Evolutionary conservation across 2,113 vertebrate genomes (phyloP), one percentile per base, ranked within the genome.

Genomic region (Amblyopsis rosae): DNA sequence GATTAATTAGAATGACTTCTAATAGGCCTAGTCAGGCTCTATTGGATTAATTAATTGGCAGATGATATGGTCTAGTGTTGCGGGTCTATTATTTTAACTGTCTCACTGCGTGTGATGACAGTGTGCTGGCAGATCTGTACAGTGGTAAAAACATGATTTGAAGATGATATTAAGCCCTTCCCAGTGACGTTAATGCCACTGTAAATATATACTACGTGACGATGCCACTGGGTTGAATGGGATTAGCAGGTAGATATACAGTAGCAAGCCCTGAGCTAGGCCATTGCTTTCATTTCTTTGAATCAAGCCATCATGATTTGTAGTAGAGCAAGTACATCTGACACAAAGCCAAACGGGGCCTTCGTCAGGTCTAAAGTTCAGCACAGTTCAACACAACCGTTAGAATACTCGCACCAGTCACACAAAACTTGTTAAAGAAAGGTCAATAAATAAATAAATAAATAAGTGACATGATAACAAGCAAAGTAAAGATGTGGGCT

Each of bases 1-100:
- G 82, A 90, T 82, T 80, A 81, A 89, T 86, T 76, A 78, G 71
- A 84, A 80, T 69, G 32, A 70, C 48, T 83, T 81, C 76, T 80
- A 84, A 87, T 82, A 74, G 70, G 60, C 69, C 71, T 69, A 81
- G 54, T 48, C 53, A 35, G 72, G 65, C 71, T 76, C 69, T 68
- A 73, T 62, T 67, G 64, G 75, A 88, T 86, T 82, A 79, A 88
- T 88, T 81, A 81, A 84, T 75, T 83, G 75, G 78, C 65, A 70
- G 69, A 84, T 87, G 75, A 85, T 81, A 79, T 69, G 76, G 73
- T 82, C 57, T 66, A 35, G 67, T 63, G 67, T 70, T 75, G 69
- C 55, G 0, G 41, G 45, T 53, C 70, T 75, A 59, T 86, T 75
- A 77, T 54, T n/a, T 67, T 77, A 82, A 83, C 73, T 74, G 77